phyloP scores from a whole-genome alignment of 2,113 vertebrate genomes.

The Semnornis frantzii region DNA sequence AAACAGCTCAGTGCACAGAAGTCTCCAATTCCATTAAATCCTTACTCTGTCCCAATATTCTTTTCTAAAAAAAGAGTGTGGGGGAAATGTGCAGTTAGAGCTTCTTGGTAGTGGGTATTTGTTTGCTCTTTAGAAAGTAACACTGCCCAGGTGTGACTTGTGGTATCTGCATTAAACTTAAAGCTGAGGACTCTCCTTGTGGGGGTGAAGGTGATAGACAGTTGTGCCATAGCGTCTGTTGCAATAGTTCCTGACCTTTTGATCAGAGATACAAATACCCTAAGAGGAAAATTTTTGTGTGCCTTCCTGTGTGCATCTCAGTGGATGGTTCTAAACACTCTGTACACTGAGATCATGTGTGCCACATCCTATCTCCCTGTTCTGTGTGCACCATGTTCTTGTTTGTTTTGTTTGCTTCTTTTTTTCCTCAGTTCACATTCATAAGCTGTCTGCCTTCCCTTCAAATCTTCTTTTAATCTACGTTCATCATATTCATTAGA shows the following conservation, averaged over 20 bases:
- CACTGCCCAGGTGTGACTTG: not conserved
- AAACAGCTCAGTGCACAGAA: rapidly evolving
- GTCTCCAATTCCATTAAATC: not conserved
- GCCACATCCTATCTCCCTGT: not conserved
- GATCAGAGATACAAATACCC: not conserved
- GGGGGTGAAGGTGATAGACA: not conserved
- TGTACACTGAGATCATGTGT: rapidly evolving
- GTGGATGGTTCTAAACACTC: not conserved
- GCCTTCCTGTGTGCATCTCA: not conserved
- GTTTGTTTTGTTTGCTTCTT: not conserved
- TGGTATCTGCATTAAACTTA: not conserved
- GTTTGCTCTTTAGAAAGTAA: not conserved
- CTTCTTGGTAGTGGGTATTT: not conserved
- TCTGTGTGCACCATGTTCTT: not conserved
- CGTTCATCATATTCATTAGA: not conserved
- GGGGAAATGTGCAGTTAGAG: not conserved
- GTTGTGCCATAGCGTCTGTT: not conserved
- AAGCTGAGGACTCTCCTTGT: not conserved
- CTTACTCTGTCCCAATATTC: not conserved
- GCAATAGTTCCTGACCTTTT: conserved; percentile 6
- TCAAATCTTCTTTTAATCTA: not conserved
- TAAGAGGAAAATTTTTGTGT: not conserved
- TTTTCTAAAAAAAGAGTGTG: not conserved
- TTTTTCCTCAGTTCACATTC: not conserved
- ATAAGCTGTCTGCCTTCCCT: not conserved